Evolutionary conservation across 2,113 vertebrate genomes (phyloP).

Genomic region (Chelonoidis abingdonii): DNA sequence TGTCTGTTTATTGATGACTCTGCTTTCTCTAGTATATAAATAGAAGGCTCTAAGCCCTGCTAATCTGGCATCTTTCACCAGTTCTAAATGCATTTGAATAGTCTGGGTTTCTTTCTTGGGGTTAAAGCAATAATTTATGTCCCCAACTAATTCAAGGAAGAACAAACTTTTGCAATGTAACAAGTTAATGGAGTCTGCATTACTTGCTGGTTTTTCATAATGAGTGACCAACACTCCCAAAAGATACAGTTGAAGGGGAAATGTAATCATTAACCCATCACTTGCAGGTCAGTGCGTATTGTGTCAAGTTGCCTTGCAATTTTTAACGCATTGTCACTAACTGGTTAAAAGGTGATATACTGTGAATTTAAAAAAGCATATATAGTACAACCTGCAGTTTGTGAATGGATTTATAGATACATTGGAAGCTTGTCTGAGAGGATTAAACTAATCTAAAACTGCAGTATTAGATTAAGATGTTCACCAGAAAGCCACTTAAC

Average conservation of each 20-base stretch:
- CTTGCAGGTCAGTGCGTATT: not conserved
- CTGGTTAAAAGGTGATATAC: not conserved
- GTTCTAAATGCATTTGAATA: not conserved
- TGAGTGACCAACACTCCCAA: too few species aligned
- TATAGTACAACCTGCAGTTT: not conserved
- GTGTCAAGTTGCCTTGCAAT: not conserved
- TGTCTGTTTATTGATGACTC: not conserved
- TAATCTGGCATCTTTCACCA: not conserved
- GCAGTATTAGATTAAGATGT: conserved; percentile 48
- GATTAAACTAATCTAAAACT: conserved; percentile 39
- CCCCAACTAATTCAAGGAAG: accelerated
- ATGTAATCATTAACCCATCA: not conserved
- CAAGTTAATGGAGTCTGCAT: not conserved
- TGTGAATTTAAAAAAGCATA: not conserved
- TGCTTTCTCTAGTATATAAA: not conserved
- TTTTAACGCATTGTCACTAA: not conserved
- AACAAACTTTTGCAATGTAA: not conserved
- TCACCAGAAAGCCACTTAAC: conserved; percentile 66
- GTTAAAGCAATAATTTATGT: not conserved
- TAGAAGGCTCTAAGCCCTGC: not conserved
- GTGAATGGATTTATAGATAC: not conserved
- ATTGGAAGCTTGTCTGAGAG: conserved; percentile 3
- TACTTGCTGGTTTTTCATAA: not conserved
- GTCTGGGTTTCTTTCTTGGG: not conserved
- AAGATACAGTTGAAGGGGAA: not conserved